A percentile compares a stretch with the other conserved stretches of the same genome.
Evolutionary conservation across 2,797 vertebrate species (phyloP).

Genomic region (Sebastes hopkinsi): DNA sequence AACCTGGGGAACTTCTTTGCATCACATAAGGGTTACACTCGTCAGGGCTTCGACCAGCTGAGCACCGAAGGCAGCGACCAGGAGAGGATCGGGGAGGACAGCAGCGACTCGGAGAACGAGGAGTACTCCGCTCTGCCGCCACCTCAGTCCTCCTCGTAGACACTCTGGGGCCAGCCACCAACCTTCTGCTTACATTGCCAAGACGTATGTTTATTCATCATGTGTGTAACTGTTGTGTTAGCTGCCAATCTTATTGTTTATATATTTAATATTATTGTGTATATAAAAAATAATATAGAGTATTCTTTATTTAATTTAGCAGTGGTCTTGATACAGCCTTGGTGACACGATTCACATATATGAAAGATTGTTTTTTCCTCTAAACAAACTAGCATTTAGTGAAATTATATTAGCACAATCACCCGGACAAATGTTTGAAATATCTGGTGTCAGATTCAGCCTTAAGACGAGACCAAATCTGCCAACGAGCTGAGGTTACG

Average conservation of each 20-base stretch:
- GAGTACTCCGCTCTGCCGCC: slow-evolving; percentile 87
- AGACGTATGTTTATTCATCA: slow-evolving; percentile 87
- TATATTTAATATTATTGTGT: slow-evolving; percentile 57
- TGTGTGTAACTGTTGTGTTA: slow-evolving; percentile 87
- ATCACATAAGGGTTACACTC: slow-evolving; percentile 91
- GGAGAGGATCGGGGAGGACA: slow-evolving; percentile 93
- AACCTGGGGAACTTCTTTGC: slow-evolving; percentile 98
- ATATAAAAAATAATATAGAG: slow-evolving; percentile 33
- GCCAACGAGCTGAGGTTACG: not conserved
- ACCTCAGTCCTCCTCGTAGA: slow-evolving; percentile 61
- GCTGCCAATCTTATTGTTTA: slow-evolving; percentile 82
- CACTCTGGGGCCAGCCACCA: slow-evolving; percentile 52
- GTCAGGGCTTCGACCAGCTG: slow-evolving; percentile 95
- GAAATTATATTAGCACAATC: not conserved
- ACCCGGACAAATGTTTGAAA: not conserved
- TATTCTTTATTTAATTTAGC: slow-evolving; percentile 44
- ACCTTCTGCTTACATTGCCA: slow-evolving; percentile 76
- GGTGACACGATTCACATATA: not conserved
- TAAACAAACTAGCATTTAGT: slow-evolving; percentile 1
- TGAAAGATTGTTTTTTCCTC: not conserved
- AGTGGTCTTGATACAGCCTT: slow-evolving; percentile 3
- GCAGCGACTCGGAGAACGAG: slow-evolving; percentile 94
- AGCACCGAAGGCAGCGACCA: slow-evolving; percentile 97
- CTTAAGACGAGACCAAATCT: slow-evolving; percentile 9
- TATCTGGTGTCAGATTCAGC: not conserved